phyloP scores from a whole-genome alignment of 2,888 invertebrate genomes.

The Lordiphosa andalusiaca region DNA sequence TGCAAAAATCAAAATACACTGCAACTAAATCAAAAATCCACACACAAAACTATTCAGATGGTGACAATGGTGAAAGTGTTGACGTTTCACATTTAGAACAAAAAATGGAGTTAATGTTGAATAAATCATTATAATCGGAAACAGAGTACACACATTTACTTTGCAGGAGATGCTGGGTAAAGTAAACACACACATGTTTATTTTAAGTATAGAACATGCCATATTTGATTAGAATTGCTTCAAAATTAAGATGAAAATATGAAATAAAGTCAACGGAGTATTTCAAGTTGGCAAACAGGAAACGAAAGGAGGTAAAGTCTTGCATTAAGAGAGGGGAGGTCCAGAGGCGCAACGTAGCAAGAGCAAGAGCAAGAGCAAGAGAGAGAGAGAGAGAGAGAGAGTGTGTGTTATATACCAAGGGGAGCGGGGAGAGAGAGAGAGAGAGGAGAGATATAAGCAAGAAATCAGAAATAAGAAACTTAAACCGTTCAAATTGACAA shows the following conservation, averaged over 20 bases:
- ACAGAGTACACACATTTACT: conserved; percentile 74
- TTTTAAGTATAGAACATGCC: conserved; percentile 17
- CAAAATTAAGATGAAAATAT: conserved; percentile 6
- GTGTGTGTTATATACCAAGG: background rate
- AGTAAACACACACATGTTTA: conserved; percentile 25
- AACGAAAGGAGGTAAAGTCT: conserved; percentile 34
- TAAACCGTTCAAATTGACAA: conserved; percentile 44
- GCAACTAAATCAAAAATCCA: background rate
- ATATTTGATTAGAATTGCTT: conserved; percentile 15
- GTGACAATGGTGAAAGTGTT: too few species aligned
- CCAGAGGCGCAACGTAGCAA: background rate
- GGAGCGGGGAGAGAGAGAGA: background rate
- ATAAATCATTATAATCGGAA: conserved; percentile 43
- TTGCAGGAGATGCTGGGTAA: conserved; percentile 26
- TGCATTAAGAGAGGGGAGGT: background rate
- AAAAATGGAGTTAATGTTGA: background rate
- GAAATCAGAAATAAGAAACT: conserved; percentile 25
- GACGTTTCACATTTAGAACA: background rate
- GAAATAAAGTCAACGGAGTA: conserved; percentile 15
- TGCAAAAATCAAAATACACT: conserved; percentile 31
- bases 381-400: too few species aligned
- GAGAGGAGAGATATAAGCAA: conserved; percentile 7
- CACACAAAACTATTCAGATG: conserved; percentile 1
- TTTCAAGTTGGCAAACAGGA: conserved; percentile 30
- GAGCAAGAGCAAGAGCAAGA: too few species aligned